A percentile compares a stretch with the other conserved stretches of the same genome.
These are phyloP conservation scores for Pelobates cultripes DNA, from an alignment of 2,797 vertebrate genomes.

Conservation along the genomic window DNA sequence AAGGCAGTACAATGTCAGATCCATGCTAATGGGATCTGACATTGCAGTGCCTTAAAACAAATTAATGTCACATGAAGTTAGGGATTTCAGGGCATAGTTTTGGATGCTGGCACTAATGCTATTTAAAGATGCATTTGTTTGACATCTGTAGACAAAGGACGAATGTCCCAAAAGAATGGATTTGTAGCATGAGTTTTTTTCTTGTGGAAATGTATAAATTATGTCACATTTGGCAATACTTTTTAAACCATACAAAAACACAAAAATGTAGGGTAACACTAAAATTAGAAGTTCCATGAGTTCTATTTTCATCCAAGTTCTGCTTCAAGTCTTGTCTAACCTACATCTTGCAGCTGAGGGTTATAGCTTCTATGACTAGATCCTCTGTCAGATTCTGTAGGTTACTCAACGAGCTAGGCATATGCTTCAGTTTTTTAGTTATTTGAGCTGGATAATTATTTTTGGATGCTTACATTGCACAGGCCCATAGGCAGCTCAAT, in stretches of 20 bases:
- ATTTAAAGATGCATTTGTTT: constrained; percentile 43
- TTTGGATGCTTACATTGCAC: too few species aligned
- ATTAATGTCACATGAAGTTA: constrained; percentile 53
- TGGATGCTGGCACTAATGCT: constrained; percentile 31
- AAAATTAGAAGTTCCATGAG: too few species aligned
- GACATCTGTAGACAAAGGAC: constrained; percentile 31
- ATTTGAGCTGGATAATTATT: too few species aligned
- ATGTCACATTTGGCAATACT: background rate
- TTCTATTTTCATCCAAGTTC: too few species aligned
- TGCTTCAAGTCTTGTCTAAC: too few species aligned
- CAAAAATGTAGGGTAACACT: too few species aligned
- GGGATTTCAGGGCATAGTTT: constrained; percentile 43
- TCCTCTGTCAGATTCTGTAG: too few species aligned
- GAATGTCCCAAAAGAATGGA: constrained; percentile 3
- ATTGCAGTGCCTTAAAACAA: constrained; percentile 54
- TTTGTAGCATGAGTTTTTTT: background rate
- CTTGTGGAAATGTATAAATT: background rate
- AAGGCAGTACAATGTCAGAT: constrained; percentile 33
- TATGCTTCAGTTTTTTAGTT: too few species aligned
- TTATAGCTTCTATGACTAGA: too few species aligned
- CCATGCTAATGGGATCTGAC: constrained; percentile 49
- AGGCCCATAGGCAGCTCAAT: too few species aligned
- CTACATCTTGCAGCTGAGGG: too few species aligned
- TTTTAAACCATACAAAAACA: background rate
- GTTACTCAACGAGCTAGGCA: too few species aligned